A percentile compares a stretch with the other conserved stretches of the same genome.
phyloP scores from a whole-genome alignment of 2,113 vertebrate species.

The Myodes glareolus region DNA sequence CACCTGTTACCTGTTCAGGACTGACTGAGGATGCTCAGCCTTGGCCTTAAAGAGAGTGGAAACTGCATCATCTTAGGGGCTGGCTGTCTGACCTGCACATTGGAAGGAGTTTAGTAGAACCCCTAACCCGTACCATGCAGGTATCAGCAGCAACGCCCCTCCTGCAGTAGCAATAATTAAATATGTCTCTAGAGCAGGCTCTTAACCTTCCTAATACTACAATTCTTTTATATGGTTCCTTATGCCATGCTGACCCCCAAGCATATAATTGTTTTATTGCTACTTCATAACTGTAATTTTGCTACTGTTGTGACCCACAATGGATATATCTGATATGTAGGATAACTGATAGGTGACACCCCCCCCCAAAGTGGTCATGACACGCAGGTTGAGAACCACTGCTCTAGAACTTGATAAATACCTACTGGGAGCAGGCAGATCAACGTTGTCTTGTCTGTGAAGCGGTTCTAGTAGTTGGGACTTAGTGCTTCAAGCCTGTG shows the following conservation, averaged over 20 bases:
- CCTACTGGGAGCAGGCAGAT: no score
- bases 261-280: background rate
- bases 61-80: fast-evolving
- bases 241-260: background rate
- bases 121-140: background rate
- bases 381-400: background rate
- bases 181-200: background rate
- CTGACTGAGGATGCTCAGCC: background rate
- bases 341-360: background rate
- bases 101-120: background rate
- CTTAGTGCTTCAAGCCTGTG: background rate
- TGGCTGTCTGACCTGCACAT: fast-evolving
- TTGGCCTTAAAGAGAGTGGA: background rate
- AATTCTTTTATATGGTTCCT: background rate
- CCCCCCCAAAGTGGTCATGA: background rate
- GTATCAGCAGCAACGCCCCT: fast-evolving
- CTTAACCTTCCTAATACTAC: background rate
- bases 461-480: background rate
- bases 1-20: background rate
- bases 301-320: background rate
- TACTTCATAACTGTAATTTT: background rate
- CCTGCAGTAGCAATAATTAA: background rate
- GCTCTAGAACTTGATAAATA: background rate
- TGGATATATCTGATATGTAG: background rate
- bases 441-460: background rate